Evolutionary conservation across 2,113 vertebrate genomes (phyloP), one percentile per base, ranked within the genome.

Genomic region (Pao palembangensis): DNA sequence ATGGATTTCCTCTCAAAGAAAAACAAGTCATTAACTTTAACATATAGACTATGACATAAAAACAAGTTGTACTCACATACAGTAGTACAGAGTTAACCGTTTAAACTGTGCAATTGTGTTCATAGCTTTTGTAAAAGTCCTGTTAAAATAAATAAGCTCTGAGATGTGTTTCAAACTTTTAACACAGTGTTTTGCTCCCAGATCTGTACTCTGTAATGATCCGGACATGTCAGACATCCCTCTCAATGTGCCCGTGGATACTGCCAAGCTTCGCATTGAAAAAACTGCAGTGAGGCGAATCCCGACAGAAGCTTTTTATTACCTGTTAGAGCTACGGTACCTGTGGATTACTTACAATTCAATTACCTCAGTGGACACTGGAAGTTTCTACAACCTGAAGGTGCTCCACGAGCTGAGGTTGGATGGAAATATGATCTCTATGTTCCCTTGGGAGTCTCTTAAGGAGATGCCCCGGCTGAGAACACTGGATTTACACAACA

Each of bases 291-390:
- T 95, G 43, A 89, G 89, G 13, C 88, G 84, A 23, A 88, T 99
- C 50, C 93, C 94, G 0, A 91, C 91, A 0, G 95, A 98, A 85
- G 95, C 95, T 58, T 99, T 99, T 85, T 99, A 99, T 78, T 98
- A 98, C 86, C 88, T 99, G 69, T 87, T 88, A 20, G 95, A 98
- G 25, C 91, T 98, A 15, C 92, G 87, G 19, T 97, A 93, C 79
- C 91, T 99, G 61, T 98, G 97, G 97, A 81, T 98, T 44, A 93
- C 95, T 51, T 99, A 97, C 75, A 96, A 95, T 75, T 92, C 93
- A 1, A 79, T 99, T 51, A 85, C 77, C 44, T 92, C 85, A 5
- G 84, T 99, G 51, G 94, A 98, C 51, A 67, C 87, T 17, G 88
- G 89, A 59, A 93, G 94, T 76, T 96, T 99, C 86, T 99, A 99